Conservation (phyloP, 2,113 vertebrate species). For the Lates calcarifer region DNA sequence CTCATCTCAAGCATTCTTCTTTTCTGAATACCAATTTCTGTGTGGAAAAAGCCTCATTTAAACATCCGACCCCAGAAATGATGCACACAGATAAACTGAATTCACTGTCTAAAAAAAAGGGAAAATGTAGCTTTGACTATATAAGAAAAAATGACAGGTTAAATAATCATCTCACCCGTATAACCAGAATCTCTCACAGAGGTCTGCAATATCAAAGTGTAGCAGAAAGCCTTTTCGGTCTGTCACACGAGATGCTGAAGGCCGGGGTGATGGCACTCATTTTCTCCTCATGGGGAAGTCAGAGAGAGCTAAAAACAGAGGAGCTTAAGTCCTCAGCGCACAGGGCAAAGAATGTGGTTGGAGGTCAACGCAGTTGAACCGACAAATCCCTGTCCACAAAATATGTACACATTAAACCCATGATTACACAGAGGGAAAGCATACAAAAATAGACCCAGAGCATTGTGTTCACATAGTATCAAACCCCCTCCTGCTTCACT, state of each 20-base stretch:
- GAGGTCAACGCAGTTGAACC: constrained; percentile 60
- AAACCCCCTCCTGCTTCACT: not conserved
- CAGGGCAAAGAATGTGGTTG: constrained; percentile 45
- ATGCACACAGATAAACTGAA: not conserved
- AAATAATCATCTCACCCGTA: not conserved
- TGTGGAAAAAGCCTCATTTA: not conserved
- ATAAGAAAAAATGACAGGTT: not conserved
- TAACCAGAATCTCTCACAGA: not conserved
- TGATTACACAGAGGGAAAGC: constrained; percentile 44
- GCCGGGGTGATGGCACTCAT: constrained; percentile 21
- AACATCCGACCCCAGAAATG: not conserved
- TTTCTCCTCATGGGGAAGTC: constrained; percentile 45
- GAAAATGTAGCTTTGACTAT: not conserved
- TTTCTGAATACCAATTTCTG: not conserved
- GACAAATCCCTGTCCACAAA: constrained; percentile 51
- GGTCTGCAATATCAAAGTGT: not conserved
- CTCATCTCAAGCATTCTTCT: not conserved
- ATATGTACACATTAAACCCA: constrained; percentile 60
- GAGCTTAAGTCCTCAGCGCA: constrained; percentile 33
- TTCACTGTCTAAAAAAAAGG: not conserved
- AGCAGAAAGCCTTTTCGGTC: not conserved
- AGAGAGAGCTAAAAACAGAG: constrained; percentile 64
- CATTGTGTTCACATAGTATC: not conserved
- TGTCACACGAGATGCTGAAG: constrained; percentile 24
- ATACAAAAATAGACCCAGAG: constrained; percentile 43